Evolutionary conservation across 2,797 vertebrate species (phyloP).

Genomic region (Carcharodon carcharias): DNA sequence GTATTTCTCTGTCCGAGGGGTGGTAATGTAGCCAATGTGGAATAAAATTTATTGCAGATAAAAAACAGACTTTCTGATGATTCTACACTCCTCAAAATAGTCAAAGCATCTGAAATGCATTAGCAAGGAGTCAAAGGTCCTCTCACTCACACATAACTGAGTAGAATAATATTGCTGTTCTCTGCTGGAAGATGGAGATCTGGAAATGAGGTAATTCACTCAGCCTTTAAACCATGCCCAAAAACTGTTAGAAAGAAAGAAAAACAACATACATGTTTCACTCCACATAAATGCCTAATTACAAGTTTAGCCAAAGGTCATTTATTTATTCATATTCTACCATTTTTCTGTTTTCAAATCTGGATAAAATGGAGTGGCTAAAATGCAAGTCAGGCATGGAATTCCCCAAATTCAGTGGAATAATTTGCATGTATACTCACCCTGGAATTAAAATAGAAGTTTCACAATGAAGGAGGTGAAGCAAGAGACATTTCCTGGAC

Average conservation of each 20-base stretch:
- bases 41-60: conserved; percentile 10
- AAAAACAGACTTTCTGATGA: not conserved
- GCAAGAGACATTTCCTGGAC: not conserved
- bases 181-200: conserved; percentile 23
- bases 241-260: not conserved
- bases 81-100: not conserved
- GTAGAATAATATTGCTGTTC: conserved; percentile 6
- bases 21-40: not conserved
- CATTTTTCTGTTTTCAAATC: not conserved
- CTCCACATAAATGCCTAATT: not conserved
- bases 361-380: not conserved
- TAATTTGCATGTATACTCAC: not conserved
- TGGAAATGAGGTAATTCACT: conserved; percentile 28
- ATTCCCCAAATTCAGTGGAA: not conserved
- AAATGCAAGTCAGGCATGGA: not conserved
- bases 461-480: not conserved
- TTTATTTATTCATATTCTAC: not conserved
- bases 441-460: not conserved
- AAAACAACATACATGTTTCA: not conserved
- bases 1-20: not conserved
- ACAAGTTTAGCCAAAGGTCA: conserved; percentile 32
- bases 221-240: not conserved
- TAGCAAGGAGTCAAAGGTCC: conserved; percentile 30
- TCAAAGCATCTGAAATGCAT: conserved; percentile 27
- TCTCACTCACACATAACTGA: conserved; percentile 3